Evolutionary conservation across 1,140 invertebrate species (phyloP).

Genomic region (Manduca sexta): DNA sequence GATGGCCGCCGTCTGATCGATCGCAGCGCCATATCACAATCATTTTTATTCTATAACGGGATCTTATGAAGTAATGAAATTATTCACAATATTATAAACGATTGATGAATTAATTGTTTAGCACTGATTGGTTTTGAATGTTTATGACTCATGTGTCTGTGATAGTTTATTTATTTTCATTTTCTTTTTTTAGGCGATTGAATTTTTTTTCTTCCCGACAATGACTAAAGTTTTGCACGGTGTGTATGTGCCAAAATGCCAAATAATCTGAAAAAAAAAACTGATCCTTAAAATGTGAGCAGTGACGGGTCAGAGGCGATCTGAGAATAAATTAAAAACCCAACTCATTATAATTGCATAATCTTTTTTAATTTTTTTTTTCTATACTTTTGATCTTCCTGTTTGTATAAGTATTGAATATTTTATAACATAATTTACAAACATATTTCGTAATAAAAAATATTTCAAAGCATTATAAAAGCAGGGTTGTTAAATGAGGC

Average conservation of each 20-base stretch:
- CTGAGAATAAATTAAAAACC: too few relatives aligned
- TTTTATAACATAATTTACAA: too few relatives aligned
- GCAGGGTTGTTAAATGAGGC: not conserved
- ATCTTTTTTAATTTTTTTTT: too few relatives aligned
- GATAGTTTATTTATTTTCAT: slow-evolving; percentile 65
- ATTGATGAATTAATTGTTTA: slow-evolving; percentile 9
- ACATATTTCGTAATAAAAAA: too few relatives aligned
- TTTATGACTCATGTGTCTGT: slow-evolving; percentile 65
- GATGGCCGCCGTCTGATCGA: not conserved
- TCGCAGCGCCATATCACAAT: not conserved
- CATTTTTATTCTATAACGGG: slow-evolving; percentile 16
- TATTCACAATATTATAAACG: slow-evolving; percentile 23
- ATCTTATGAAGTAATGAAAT: slow-evolving; percentile 54
- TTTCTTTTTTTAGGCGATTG: slow-evolving; percentile 27
- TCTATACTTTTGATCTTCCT: too few relatives aligned
- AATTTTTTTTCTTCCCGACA: slow-evolving; percentile 23
- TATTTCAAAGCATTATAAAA: too few relatives aligned
- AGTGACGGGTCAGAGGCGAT: too few relatives aligned
- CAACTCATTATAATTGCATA: too few relatives aligned
- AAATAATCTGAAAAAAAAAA: too few relatives aligned
- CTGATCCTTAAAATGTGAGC: too few relatives aligned
- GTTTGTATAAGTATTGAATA: too few relatives aligned
- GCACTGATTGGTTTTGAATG: slow-evolving; percentile 52
- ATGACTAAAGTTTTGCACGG: slow-evolving; percentile 48
- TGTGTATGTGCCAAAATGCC: not conserved